Percentiles rank a stretch among this genome's conserved stretches.
These are phyloP conservation scores for Andricus quercusramuli DNA, from an alignment of 2,888 invertebrate genomes.

Conservation along the genomic window DNA sequence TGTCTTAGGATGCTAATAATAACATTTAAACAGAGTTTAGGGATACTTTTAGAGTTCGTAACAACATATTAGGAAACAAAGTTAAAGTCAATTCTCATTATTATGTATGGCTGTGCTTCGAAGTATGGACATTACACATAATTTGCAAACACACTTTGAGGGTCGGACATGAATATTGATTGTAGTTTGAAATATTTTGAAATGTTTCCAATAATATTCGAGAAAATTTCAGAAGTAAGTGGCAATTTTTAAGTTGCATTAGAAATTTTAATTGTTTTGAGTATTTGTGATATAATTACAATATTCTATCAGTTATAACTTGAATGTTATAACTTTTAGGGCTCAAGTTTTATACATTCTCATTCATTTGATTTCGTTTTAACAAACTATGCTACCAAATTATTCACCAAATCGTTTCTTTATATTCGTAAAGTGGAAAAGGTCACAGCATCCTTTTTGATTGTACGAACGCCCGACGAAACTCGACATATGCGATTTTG, in stretches of 20 bases:
- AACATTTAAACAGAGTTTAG: too few species aligned
- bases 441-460: background rate
- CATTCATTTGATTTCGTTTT: background rate
- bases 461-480: background rate
- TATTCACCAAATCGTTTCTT: background rate
- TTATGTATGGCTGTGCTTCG: constrained; percentile 7
- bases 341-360: background rate
- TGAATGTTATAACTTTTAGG: background rate
- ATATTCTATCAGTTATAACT: background rate
- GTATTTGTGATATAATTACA: background rate
- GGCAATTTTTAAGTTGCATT: too few species aligned
- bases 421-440: background rate
- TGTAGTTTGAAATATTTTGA: constrained; percentile 10
- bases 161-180: constrained; percentile 4
- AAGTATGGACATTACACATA: constrained; percentile 16
- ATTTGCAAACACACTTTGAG: constrained; percentile 3
- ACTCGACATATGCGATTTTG: background rate
- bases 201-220: background rate
- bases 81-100: background rate
- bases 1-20: too few species aligned
- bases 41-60: too few species aligned
- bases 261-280: too few species aligned
- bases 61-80: background rate
- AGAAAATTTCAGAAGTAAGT: background rate
- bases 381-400: background rate